phyloP scores from a whole-genome alignment of 2,888 invertebrate species.

The Cataglyphis rosenhaueri region DNA sequence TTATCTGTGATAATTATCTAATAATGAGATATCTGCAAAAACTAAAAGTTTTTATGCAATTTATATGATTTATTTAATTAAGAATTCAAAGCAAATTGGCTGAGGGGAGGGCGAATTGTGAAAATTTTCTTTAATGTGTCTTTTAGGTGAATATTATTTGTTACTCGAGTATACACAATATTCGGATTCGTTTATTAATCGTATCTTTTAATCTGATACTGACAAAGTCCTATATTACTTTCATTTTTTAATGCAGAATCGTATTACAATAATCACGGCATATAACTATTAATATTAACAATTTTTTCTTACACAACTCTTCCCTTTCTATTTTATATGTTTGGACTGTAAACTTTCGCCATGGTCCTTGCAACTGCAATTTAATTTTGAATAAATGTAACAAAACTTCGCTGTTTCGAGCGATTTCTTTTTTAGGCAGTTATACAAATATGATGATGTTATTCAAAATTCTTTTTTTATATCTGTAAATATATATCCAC shows the following conservation, averaged over 20 bases:
- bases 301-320: conserved; percentile 7
- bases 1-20: not conserved
- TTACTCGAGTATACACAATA: conserved; percentile 49
- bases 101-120: not conserved
- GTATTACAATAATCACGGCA: conserved; percentile 45
- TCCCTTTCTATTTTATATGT: conserved; percentile 33
- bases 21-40: conserved; percentile 36
- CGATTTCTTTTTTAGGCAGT: conserved; percentile 11
- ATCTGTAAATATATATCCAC: not conserved
- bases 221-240: conserved; percentile 69
- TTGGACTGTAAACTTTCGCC: conserved; percentile 42
- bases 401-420: not conserved
- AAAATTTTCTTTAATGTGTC: conserved; percentile 38
- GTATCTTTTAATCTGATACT: conserved; percentile 59
- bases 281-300: conserved; percentile 61
- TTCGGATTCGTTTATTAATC: conserved; percentile 37
- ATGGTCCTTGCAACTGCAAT: conserved; percentile 60
- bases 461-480: not conserved
- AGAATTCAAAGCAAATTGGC: conserved; percentile 17
- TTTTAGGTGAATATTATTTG: conserved; percentile 55
- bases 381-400: conserved; percentile 60
- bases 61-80: not conserved
- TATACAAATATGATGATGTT: conserved; percentile 15
- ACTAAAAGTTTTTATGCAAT: not conserved
- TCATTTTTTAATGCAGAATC: conserved; percentile 61